Base-by-base conservation (phyloP, 2,797 vertebrate species). In the Nothura maculosa region DNA sequence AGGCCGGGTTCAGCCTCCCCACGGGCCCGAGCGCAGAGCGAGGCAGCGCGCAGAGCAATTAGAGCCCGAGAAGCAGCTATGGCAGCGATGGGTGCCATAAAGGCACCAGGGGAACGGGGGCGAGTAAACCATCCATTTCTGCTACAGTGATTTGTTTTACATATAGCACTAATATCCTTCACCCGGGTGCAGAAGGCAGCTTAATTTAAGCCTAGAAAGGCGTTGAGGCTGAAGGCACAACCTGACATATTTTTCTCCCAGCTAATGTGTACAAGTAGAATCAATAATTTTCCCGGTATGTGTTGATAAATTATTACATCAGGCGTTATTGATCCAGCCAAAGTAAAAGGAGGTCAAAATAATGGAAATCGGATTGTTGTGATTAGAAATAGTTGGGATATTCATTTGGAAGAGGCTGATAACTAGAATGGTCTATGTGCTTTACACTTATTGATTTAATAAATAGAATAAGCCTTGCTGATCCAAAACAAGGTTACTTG, bases 391-490 rank as follows among this genome's bases (percentile, higher is more conserved):
- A 92, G 66, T 89, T 87, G 95, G 96, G 92, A 96, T 97, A 97
- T 95, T 96, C 85, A 87, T 96, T 96, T 97, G 79, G 95, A 96
- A 96, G 90, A 81, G 64, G 92, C 12, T 96, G 94, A n/a, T 96
- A 96, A 92, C 79, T 90, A 52, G 91, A 92, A 96, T 58, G 45
- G 61, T 93, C 92, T 75, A 75, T 4, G 19, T 11, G 38, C 85
- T 93, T 86, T 95, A 92, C 66, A 36, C 9, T 82, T 88, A 87
- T 12, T 85, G 91, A 90, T 95, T 95, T 90, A 58, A 87, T 87
- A 94, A 93, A 81, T 17, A 95, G 83, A 93, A 90, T 88, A 93
- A 95, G 66, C 76, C 76, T 76, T 64, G 38, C 83, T 95, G 83
- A 83, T 94, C 81, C 79, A 63, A 91, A 95, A 43, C 85, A 81